phyloP scores from a whole-genome alignment of 2,888 invertebrate species.

The Tryphoninae sp. region DNA sequence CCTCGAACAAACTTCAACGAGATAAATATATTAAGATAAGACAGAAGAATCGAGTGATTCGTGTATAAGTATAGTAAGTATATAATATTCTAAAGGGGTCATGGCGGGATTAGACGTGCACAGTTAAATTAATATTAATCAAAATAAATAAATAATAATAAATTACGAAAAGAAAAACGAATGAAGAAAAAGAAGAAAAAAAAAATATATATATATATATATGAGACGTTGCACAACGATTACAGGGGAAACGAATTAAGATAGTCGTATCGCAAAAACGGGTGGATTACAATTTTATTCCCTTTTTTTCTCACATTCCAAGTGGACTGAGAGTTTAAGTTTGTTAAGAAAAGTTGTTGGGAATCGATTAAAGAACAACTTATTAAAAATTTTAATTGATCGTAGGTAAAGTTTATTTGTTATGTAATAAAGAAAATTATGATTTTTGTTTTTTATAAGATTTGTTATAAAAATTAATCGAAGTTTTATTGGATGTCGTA shows the following conservation, averaged over 20 bases:
- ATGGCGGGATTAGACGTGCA: slow-evolving; percentile 59
- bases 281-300: no score
- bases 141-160: slow-evolving; percentile 62
- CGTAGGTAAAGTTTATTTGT: no score
- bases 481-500: no score
- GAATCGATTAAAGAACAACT: no score
- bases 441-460: no score
- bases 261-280: background rate
- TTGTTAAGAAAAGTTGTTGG: no score
- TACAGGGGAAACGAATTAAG: slow-evolving; percentile 58
- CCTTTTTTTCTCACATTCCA: no score
- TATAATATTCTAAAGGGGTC: slow-evolving; percentile 46
- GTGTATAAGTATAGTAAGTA: slow-evolving; percentile 36
- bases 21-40: slow-evolving; percentile 30
- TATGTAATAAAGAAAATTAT: no score
- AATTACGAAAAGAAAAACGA: slow-evolving; percentile 65
- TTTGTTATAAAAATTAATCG: no score
- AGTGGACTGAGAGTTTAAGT: no score
- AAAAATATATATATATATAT: no score
- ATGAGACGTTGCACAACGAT: slow-evolving; percentile 35
- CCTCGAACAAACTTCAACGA: slow-evolving; percentile 46
- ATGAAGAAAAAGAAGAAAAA: slow-evolving; percentile 14
- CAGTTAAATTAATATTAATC: slow-evolving; percentile 59
- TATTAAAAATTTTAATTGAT: no score
- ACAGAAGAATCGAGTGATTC: slow-evolving; percentile 55